Conservation (phyloP, 2,113 vertebrate genomes). For the Rissa tridactyla region DNA sequence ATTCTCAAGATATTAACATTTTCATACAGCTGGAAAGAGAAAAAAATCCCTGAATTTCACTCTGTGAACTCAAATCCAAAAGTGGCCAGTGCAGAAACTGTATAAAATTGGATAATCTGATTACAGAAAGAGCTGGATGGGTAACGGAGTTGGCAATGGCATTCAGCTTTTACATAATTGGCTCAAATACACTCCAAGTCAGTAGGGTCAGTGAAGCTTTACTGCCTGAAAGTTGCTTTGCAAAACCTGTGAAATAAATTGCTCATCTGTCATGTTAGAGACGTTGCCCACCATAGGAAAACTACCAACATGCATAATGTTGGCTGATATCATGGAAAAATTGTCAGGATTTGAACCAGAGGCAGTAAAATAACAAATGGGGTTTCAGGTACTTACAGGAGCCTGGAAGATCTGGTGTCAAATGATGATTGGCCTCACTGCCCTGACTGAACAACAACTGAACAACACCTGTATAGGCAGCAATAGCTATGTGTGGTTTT, state of each 20-base stretch:
- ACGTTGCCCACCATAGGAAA: not conserved
- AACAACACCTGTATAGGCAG: not conserved
- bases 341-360: not conserved
- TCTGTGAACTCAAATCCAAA: not conserved
- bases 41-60: not conserved
- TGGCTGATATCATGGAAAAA: not conserved
- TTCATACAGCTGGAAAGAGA: not conserved
- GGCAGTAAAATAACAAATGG: not conserved
- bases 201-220: conserved; percentile 3
- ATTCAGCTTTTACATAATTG: conserved; percentile 39
- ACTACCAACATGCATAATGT: not conserved
- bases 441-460: not conserved
- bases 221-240: not conserved
- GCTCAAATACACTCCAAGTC: conserved; percentile 14
- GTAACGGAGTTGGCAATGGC: not conserved
- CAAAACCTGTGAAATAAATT: conserved; percentile 13
- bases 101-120: conserved; percentile 55
- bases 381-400: not conserved
- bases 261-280: not conserved
- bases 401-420: not conserved
- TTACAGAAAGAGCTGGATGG: conserved; percentile 39
- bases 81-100: conserved; percentile 41
- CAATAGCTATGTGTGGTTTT: not conserved
- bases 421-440: not conserved
- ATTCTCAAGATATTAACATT: not conserved